A percentile compares a stretch with the other conserved stretches of the same genome.
These are phyloP conservation scores for Aphidius gifuensis DNA, from an alignment of 1,140 invertebrate species.

Conservation along the genomic window DNA sequence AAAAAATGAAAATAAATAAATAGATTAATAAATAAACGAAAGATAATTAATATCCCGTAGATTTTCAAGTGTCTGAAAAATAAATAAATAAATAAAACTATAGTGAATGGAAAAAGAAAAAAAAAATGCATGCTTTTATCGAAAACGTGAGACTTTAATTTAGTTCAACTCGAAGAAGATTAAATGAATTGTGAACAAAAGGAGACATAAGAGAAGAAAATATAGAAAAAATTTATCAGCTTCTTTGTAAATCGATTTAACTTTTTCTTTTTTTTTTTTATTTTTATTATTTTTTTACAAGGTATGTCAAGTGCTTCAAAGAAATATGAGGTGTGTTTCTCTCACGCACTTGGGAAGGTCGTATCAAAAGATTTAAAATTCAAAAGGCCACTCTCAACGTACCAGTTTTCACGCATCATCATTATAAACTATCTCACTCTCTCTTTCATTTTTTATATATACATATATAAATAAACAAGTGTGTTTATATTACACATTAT, in stretches of 20 bases:
- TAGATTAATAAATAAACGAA: not conserved
- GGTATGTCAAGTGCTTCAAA: too few relatives aligned
- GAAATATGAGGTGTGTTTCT: not conserved
- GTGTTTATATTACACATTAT: too few relatives aligned
- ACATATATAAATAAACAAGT: too few relatives aligned
- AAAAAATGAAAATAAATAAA: too few relatives aligned
- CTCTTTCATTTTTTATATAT: too few relatives aligned
- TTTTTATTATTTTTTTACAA: too few relatives aligned
- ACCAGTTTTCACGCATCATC: conserved; percentile 19
- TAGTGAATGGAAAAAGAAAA: not conserved
- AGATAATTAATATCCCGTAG: too few relatives aligned
- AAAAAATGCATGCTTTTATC: not conserved
- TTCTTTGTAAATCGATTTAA: too few relatives aligned
- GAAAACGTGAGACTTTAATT: conserved; percentile 11
- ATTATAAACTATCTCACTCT: too few relatives aligned
- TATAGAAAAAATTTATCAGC: not conserved
- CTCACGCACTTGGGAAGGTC: not conserved
- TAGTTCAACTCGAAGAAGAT: conserved; percentile 1
- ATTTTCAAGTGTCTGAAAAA: too few relatives aligned
- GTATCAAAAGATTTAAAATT: conserved; percentile 19
- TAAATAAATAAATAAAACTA: not conserved
- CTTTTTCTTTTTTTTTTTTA: too few relatives aligned
- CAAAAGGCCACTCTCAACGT: conserved; percentile 17
- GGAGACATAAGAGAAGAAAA: too few relatives aligned
- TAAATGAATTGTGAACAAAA: conserved; percentile 8